Evolutionary conservation across 2,888 invertebrate genomes (phyloP).

Genomic region (Fragum sueziense): DNA sequence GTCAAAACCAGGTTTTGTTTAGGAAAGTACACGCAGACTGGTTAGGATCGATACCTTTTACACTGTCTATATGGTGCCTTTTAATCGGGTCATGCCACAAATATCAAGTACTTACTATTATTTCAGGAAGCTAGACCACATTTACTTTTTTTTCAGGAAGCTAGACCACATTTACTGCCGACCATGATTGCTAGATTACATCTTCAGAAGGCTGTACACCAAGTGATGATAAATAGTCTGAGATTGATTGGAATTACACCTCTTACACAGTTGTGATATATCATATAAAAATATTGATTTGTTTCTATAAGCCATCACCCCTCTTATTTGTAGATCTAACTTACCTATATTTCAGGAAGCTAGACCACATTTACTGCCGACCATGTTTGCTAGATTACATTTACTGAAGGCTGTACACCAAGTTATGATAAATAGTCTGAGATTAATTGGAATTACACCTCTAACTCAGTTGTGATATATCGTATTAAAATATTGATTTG

Average conservation of each 20-base stretch:
- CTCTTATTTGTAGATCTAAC: no score
- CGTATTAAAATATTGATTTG: no score
- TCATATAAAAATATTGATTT: no score
- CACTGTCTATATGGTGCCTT: no score
- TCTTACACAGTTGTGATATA: conserved; percentile 40
- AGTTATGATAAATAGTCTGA: conserved; percentile 71
- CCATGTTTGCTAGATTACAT: conserved; percentile 77
- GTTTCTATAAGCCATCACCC: no score
- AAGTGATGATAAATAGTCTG: conserved; percentile 72
- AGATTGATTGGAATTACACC: conserved; percentile 70
- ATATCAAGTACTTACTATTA: no score
- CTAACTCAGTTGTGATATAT: conserved; percentile 42
- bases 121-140: no score
- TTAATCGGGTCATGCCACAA: no score
- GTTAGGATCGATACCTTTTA: no score
- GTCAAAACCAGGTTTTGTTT: no score
- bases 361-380: conserved; percentile 71
- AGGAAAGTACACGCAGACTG: no score
- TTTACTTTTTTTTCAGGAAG: conserved; percentile 76
- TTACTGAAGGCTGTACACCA: conserved; percentile 73
- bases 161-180: conserved; percentile 72
- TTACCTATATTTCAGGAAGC: conserved; percentile 75
- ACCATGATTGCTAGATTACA: conserved; percentile 77
- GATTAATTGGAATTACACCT: conserved; percentile 70
- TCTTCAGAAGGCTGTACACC: conserved; percentile 73